Conservation (phyloP, 2,888 invertebrate species). For the Drosophila multiciliata region DNA sequence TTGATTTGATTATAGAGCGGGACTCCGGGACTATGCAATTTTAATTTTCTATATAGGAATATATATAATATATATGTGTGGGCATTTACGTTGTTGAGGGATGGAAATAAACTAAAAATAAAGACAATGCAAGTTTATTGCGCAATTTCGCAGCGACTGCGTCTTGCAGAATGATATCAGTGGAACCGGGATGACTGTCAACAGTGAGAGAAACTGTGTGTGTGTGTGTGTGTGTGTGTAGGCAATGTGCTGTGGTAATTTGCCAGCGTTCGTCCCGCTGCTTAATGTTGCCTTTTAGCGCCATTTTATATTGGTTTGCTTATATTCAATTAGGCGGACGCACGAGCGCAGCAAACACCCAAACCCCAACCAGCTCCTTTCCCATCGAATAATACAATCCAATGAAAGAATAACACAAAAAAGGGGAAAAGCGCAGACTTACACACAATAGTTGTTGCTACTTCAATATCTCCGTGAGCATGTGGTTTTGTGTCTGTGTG, state of each 20-base stretch:
- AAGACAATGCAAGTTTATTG: constrained; percentile 76
- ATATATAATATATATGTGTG: constrained; percentile 17
- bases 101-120: constrained; percentile 68
- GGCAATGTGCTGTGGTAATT: constrained; percentile 49
- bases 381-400: constrained; percentile 35
- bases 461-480: neutral
- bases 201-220: constrained; percentile 4
- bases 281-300: constrained; percentile 64
- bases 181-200: neutral
- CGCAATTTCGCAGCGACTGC: constrained; percentile 60
- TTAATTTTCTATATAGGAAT: constrained; percentile 55
- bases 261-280: constrained; percentile 46
- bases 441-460: constrained; percentile 11
- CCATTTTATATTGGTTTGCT: constrained; percentile 63
- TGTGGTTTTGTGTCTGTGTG: neutral
- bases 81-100: constrained; percentile 55
- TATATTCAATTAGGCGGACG: constrained; percentile 73
- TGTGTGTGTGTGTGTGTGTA: constrained; percentile 6
- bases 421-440: constrained; percentile 15
- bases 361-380: neutral
- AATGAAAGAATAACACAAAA: constrained; percentile 49
- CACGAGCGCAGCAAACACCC: constrained; percentile 48
- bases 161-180: constrained; percentile 43
- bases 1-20: constrained; percentile 58
- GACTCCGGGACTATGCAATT: constrained; percentile 61